Percentiles rank a stretch among this genome's conserved stretches.
phyloP scores from a whole-genome alignment of 2,113 vertebrate genomes.

The Podocnemis expansa region DNA sequence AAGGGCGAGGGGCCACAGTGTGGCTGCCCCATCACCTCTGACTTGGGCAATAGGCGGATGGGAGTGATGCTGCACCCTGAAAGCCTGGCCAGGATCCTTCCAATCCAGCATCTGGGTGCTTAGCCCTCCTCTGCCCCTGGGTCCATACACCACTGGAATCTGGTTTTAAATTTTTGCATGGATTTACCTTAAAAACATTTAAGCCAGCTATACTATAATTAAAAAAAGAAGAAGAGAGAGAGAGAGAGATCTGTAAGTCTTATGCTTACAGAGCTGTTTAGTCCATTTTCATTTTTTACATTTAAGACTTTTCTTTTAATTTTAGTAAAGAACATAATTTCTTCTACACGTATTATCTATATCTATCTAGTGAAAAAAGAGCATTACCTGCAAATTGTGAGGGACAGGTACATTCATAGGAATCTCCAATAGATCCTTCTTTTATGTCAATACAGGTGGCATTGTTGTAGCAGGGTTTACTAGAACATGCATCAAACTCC shows the following conservation, averaged over 20 bases:
- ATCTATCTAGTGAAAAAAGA: not conserved
- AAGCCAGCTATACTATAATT: not conserved
- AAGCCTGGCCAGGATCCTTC: no score
- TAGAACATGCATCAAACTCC: slow-evolving; percentile 76
- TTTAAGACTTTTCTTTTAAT: not conserved
- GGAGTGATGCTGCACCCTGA: no score
- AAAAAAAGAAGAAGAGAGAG: not conserved
- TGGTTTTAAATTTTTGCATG: not conserved
- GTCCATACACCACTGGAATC: no score
- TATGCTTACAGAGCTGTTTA: not conserved
- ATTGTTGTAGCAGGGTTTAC: slow-evolving; percentile 81
- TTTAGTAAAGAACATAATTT: not conserved
- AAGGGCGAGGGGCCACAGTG: no score
- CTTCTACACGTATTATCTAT: not conserved
- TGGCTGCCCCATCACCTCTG: no score
- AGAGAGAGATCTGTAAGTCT: not conserved
- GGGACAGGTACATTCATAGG: slow-evolving; percentile 78
- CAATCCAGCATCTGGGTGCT: no score
- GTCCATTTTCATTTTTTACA: not conserved
- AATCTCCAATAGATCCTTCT: slow-evolving; percentile 40
- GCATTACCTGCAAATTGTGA: slow-evolving; percentile 82
- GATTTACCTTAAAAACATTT: fast-evolving
- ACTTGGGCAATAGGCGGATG: no score
- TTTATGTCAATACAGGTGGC: slow-evolving; percentile 73
- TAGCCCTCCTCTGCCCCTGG: no score